These are phyloP conservation scores for Erythrolamprus reginae DNA, from an alignment of 2,113 vertebrate species.

Conservation along the genomic window DNA sequence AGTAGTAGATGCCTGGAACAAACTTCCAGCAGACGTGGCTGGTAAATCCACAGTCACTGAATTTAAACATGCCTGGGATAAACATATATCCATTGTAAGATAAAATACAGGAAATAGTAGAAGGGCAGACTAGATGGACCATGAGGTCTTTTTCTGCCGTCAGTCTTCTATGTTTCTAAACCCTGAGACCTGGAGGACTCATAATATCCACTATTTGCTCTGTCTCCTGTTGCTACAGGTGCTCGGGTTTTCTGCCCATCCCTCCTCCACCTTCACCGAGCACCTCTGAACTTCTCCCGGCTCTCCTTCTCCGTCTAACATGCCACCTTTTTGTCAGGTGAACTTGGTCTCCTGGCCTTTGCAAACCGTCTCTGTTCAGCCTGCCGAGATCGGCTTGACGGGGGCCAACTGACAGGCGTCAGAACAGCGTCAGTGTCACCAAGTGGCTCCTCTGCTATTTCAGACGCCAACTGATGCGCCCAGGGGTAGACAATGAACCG, in stretches of 20 bases:
- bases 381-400: not conserved
- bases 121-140: too few species aligned
- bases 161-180: too few species aligned
- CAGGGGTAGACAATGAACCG: constrained; percentile 27
- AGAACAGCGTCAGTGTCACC: not conserved
- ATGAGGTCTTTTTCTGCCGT: too few species aligned
- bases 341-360: not conserved
- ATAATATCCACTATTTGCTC: not conserved
- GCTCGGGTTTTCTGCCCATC: not conserved
- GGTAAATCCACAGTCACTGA: too few species aligned
- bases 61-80: too few species aligned
- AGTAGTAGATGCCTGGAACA: too few species aligned
- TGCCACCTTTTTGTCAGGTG: not conserved
- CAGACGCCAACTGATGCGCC: constrained; percentile 36
- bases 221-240: not conserved
- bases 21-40: too few species aligned
- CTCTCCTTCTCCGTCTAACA: not conserved
- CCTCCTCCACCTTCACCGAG: not conserved
- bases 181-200: too few species aligned
- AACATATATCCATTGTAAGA: too few species aligned
- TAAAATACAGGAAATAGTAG: too few species aligned
- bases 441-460: constrained; percentile 39
- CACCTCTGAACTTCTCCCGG: rapidly evolving
- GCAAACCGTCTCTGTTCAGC: constrained; percentile 11
- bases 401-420: not conserved